Evolutionary conservation across 2,888 invertebrate species (phyloP).

Genomic region (Agrotis ipsilon): DNA sequence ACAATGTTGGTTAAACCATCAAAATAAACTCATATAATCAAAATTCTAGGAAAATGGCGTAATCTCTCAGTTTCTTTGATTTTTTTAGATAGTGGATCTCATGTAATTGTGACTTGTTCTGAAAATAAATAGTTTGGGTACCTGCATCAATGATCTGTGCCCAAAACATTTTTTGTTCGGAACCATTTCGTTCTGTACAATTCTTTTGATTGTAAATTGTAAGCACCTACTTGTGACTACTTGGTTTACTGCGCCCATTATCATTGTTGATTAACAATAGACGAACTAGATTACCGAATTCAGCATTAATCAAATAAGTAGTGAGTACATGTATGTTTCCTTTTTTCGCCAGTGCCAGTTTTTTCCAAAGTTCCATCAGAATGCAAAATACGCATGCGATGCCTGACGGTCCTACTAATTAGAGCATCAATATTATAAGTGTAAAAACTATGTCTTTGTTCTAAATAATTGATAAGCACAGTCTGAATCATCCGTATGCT

Average conservation of each 20-base stretch:
- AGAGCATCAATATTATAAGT: slow-evolving; percentile 19
- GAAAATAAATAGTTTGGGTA: too few relatives aligned
- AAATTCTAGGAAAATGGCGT: neutral
- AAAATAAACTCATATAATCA: too few relatives aligned
- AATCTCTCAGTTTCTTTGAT: neutral
- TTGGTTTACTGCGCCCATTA: slow-evolving; percentile 34
- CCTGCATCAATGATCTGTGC: neutral
- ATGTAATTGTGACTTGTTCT: neutral
- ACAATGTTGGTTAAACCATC: too few relatives aligned
- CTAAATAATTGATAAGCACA: slow-evolving; percentile 35
- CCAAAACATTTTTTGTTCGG: slow-evolving; percentile 10
- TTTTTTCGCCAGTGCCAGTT: neutral
- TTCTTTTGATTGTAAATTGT: slow-evolving; percentile 9
- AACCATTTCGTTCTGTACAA: slow-evolving; percentile 1
- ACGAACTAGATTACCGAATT: slow-evolving; percentile 21
- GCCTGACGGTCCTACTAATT: slow-evolving; percentile 28
- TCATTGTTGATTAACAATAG: slow-evolving; percentile 42
- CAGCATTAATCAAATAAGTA: neutral
- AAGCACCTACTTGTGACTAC: slow-evolving; percentile 6
- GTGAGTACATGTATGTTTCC: neutral
- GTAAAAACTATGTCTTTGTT: slow-evolving; percentile 52
- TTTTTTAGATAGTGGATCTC: neutral
- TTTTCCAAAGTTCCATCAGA: slow-evolving; percentile 26
- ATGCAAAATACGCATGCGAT: slow-evolving; percentile 16
- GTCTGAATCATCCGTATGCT: neutral